A percentile compares a stretch with the other conserved stretches of the same genome.
These are phyloP conservation scores for Synergus itoensis DNA, from an alignment of 2,888 invertebrate species.

Conservation along the genomic window DNA sequence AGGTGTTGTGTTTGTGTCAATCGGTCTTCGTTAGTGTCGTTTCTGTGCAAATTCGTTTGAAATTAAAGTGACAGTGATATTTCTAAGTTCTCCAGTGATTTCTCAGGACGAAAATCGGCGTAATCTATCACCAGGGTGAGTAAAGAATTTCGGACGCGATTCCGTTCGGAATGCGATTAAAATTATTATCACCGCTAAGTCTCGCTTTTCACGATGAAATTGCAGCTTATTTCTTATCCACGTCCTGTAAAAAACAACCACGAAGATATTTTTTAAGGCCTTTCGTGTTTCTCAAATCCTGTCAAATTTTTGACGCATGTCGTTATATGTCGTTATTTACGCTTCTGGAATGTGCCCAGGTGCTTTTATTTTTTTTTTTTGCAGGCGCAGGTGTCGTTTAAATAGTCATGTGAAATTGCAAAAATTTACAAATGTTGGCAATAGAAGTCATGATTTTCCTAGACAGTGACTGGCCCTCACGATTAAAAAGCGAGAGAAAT, in stretches of 20 bases:
- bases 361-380: neutral
- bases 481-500: slow-evolving; percentile 38
- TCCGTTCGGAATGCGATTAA: slow-evolving; percentile 21
- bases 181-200: slow-evolving; percentile 17
- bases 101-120: neutral
- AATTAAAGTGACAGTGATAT: slow-evolving; percentile 26
- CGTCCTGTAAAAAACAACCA: neutral
- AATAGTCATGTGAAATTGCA: neutral
- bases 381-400: slow-evolving; percentile 8
- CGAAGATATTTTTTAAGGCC: neutral
- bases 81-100: neutral
- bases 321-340: slow-evolving; percentile 24
- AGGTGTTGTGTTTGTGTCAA: slow-evolving; percentile 38
- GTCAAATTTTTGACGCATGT: neutral
- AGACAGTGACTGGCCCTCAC: slow-evolving; percentile 7
- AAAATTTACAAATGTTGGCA: neutral
- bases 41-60: slow-evolving; percentile 11
- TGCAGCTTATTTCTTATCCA: neutral
- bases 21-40: slow-evolving; percentile 2
- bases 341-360: slow-evolving; percentile 21
- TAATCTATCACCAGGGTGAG: slow-evolving; percentile 25
- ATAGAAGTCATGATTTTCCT: neutral
- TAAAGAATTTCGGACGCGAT: slow-evolving; percentile 33
- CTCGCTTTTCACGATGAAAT: neutral
- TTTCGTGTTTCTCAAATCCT: neutral